Evolutionary conservation across 2,113 vertebrate genomes (phyloP).

Genomic region (Grantiella picta): DNA sequence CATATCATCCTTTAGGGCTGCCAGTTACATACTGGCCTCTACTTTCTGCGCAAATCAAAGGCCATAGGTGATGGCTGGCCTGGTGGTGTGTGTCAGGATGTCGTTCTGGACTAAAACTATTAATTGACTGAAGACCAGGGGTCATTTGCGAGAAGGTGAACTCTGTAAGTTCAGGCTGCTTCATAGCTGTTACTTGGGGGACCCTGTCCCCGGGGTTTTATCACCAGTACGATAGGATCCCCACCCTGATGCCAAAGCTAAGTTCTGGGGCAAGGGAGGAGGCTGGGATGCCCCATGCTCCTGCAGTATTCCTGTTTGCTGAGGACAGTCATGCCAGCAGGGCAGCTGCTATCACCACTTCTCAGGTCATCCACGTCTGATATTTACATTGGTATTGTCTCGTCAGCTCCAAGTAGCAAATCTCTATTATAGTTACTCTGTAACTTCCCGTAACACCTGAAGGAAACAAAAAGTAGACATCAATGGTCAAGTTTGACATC

Average conservation of each 20-base stretch:
- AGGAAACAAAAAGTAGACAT: neutral
- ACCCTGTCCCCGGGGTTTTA: neutral
- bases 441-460: neutral
- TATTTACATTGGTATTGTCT: neutral
- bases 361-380: fast-evolving
- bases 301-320: neutral
- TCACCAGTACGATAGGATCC: neutral
- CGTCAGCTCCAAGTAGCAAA: neutral
- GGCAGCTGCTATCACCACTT: neutral
- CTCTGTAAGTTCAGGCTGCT: neutral
- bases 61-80: neutral
- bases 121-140: neutral
- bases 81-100: neutral
- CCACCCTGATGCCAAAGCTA: neutral
- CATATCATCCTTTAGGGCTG: neutral
- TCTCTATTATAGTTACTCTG: neutral
- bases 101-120: neutral
- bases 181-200: fast-evolving
- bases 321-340: neutral
- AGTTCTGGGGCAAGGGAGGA: neutral
- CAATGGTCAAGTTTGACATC: neutral
- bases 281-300: neutral
- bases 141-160: neutral
- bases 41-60: neutral
- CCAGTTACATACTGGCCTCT: fast-evolving